Base-by-base conservation (phyloP, 2,888 invertebrate genomes). In the Venusia cambrica region DNA sequence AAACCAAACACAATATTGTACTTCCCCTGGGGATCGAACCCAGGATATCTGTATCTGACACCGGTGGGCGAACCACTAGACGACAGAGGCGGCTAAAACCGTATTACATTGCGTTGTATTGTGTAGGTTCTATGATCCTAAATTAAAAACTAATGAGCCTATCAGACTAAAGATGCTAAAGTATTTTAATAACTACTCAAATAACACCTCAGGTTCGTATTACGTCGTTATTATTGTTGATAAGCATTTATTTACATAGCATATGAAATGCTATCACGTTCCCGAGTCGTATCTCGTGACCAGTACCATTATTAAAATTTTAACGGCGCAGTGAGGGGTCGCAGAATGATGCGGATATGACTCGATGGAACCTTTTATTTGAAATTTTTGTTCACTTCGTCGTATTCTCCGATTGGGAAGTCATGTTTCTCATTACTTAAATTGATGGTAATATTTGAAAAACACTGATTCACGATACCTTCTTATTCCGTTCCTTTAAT, bases 241-340 rank as follows among this genome's bases (percentile, higher is more conserved):
- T 19, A 32, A 14, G 7, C 2, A 2, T 27, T 19, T 28, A 29
- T 35, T 34, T 24, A 35, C 13, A 24, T 6, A 38, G 45, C 51
- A 54, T 54, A 54, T 29, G 49, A 47, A 53, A 48, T 49, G 37
- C 35, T 57, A 60, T 59, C 43, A 46, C 51, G 56, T 49, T 51
- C 29, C 11, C 19, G 17, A 27, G 29, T 13, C 5, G 12, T 7
- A 38, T 40, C 27, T 36, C 31, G 42, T 44, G 47, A 45, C 43
- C 48, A 46, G 17, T 51, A 55, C 51, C 56, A 54, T 58, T 60
- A 60, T 57, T 58, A 55, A 57, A 52, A 51, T 53, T 57, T 60
- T 59, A 57, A 60, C 55, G 51, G 50, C 59, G 28, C 57, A 51
- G 58, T 52, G 53, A 51, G 61, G 58, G 62, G 58, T 57, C 56